phyloP scores from a whole-genome alignment of 2,113 vertebrate species.

The Catharus bicknelli region DNA sequence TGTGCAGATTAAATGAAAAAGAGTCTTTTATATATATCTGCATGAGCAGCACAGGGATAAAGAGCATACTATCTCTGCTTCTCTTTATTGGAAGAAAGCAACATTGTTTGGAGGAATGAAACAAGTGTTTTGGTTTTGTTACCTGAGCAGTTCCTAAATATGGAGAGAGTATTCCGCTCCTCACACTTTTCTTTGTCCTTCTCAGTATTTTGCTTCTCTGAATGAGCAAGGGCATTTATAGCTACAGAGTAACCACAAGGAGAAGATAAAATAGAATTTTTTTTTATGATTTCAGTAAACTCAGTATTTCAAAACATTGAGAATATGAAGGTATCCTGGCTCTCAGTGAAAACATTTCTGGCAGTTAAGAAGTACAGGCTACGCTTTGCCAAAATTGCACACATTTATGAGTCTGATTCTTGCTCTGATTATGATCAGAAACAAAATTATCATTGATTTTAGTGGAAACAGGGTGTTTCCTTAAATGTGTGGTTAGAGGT shows the following conservation, averaged over 20 bases:
- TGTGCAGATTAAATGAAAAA: not conserved
- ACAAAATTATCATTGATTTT: not conserved
- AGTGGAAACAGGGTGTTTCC: not conserved
- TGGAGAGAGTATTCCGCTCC: not conserved
- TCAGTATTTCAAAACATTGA: not conserved
- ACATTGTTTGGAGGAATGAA: not conserved
- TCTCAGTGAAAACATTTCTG: not conserved
- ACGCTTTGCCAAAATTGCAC: not conserved
- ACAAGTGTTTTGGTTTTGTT: not conserved
- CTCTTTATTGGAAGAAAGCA: not conserved
- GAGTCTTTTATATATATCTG: not conserved
- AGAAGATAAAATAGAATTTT: not conserved
- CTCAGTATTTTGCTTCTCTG: not conserved
- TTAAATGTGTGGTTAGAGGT: not conserved
- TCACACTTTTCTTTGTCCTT: not conserved
- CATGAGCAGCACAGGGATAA: not conserved
- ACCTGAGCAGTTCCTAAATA: not conserved
- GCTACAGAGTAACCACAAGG: not conserved
- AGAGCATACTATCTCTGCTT: not conserved
- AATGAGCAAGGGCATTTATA: not conserved
- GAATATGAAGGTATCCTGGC: not conserved
- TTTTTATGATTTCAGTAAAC: not conserved
- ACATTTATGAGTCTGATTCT: not conserved
- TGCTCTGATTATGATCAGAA: not conserved
- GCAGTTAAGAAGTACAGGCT: not conserved